Evolutionary conservation across 30 jellyfish, hydroid and myxozoan genomes (phyloP).

Genomic region (Morbakka virulenta): DNA sequence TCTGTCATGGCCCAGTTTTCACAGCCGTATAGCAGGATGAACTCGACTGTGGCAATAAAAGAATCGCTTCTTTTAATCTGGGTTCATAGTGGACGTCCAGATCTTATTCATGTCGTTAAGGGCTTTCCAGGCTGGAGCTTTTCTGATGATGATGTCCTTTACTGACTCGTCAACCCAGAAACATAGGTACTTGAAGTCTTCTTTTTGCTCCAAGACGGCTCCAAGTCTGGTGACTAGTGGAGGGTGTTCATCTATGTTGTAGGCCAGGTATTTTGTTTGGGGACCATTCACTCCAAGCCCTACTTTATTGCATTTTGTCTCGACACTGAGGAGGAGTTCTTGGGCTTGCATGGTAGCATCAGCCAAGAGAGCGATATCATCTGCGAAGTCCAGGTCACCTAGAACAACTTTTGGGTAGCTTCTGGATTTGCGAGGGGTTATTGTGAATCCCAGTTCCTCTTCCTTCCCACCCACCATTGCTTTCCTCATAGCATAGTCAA

Average conservation of each 20-base stretch:
- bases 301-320: background rate
- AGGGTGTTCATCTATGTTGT: background rate
- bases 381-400: background rate
- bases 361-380: background rate
- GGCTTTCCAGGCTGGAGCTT: background rate
- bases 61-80: background rate
- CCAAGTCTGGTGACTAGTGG: background rate
- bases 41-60: background rate
- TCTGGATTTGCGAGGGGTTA: background rate
- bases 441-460: background rate
- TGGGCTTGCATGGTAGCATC: background rate
- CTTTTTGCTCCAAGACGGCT: background rate
- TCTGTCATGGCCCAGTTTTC: background rate
- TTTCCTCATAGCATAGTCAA: background rate
- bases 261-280: background rate
- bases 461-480: background rate
- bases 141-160: background rate
- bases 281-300: background rate
- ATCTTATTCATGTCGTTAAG: background rate
- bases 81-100: background rate
- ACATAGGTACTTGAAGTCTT: background rate
- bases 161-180: background rate
- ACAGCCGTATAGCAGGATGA: background rate
- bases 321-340: background rate
- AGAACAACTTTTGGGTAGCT: background rate